Evolutionary conservation across 2,888 invertebrate species (phyloP), one percentile per base, ranked within the genome.

Genomic region (Cheilosia vulpina): DNA sequence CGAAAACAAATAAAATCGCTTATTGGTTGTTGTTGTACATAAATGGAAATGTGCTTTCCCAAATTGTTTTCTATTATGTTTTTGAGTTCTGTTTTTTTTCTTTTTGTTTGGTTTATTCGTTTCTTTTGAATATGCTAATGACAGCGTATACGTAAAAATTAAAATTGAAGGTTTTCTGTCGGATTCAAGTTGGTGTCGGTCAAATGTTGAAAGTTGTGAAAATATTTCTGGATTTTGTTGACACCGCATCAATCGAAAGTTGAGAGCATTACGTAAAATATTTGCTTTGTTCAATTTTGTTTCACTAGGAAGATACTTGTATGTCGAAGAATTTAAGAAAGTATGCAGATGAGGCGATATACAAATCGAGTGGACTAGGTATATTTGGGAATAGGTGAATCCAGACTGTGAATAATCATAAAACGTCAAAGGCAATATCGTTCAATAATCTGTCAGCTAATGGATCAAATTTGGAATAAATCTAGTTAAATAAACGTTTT

Each of bases 71-170:
- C 50, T 34, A 24, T n/a, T 21, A 24, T 43, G n/a, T 24, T 21
- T n/a, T 31, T 21, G 1, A 11, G 6, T 24, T 24, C 13, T 24
- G 2, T n/a, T 15, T n/a, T 7, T 27, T 17, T 60, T 24, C 1
- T n/a, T 15, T n/a, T 7, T 27, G 13, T 60, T 60, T 43, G 1
- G 7, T 50, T 52, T 41, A 17, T 31, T 31, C 4, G 5, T 19
- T 19, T 15, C 19, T 41, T 41, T 55, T 66, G 5, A 19, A 57
- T 52, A 69, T 45, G 45, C n/a, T 31, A 57, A 69, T 68, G 21
- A 43, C 19, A 15, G 31, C 9, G 4, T n/a, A 21, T 53, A 31
- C 15, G 24, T 13, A 38, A 52, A 50, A 6, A 17, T 24, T 4
- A 2, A 1, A 19, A 45, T 31, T 45, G 34, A 66, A 17, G 15